Base-by-base conservation (phyloP, 1,140 invertebrate genomes). In the Pantala flavescens region DNA sequence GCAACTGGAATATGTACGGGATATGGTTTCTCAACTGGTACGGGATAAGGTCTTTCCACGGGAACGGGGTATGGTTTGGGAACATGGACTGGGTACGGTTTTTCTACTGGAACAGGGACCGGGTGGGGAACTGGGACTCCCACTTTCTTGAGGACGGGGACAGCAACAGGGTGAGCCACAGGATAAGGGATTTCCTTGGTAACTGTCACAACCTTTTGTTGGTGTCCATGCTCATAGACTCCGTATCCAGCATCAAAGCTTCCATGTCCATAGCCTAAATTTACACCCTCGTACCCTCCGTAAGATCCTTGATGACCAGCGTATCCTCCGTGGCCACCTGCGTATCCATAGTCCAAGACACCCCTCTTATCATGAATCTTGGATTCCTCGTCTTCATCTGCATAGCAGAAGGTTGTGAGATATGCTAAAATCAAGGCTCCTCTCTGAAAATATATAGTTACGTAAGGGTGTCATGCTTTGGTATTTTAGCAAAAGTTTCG, bases 1-100 rank as follows among this genome's bases (percentile, higher is more conserved):
- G 74, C 42, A 21, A 76, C 76, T 71, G 75, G 74, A 7, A 76
- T 73, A 23, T 74, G 76, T 16, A 75, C 74, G 0, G 76, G 76
- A 11, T 72, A 49, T 24, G 24, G 74, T 49, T 73, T 75, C 14
- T 76, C 71, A 3, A 76, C 76, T 21, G 74, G 74, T 11, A 75
- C 75, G 63, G 76, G 76, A 19, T 73, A 70, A 12, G 70, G 74
- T n/a, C 73, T 74, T 23, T 75, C 74, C 0, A 76, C 74, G 71
- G 70, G 71, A 73, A n/a, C 72, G 23, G 49, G 24, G 14, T 23
- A 71, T 16, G 43, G 36, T 19, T 23, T 71, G 36, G 55, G 23
- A n/a, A 21, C 43, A 23, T 11, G 43, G 23, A 28, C 72, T 73
- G 63, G 36, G 42, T 36, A 71, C 19, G 49, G 49, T 63, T 63